Evolutionary conservation across 37 sponge, comb jelly and placozoan species (phyloP).

Genomic region (Oscarella lobularis): DNA sequence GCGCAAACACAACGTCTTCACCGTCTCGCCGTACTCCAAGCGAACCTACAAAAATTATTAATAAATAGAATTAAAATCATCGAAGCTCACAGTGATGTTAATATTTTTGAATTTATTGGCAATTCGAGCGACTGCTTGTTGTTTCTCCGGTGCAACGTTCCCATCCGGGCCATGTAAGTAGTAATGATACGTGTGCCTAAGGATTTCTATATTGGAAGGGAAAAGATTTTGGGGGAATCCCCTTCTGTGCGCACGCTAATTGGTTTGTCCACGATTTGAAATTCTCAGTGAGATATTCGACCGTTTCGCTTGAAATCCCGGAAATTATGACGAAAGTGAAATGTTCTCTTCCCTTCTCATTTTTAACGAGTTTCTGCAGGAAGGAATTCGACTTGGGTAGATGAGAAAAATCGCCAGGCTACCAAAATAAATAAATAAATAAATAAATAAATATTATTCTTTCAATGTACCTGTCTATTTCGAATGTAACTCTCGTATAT

Average conservation of each 20-base stretch:
- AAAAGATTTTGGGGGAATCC: too few relatives aligned
- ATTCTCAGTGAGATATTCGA: background rate
- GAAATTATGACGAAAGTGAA: background rate
- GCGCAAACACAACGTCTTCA: background rate
- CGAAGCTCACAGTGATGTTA: background rate
- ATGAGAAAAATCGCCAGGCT: background rate
- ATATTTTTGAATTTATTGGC: background rate
- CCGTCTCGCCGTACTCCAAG: background rate
- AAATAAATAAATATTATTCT: too few relatives aligned
- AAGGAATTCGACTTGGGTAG: background rate
- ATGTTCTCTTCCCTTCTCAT: background rate
- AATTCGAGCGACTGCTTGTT: background rate
- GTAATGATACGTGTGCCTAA: constrained; percentile 6
- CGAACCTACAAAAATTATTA: background rate
- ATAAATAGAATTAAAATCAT: background rate
- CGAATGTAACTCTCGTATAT: background rate
- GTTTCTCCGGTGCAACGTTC: constrained; percentile 1
- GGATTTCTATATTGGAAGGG: too few relatives aligned
- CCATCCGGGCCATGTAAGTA: constrained; percentile 3
- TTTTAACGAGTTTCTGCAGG: background rate
- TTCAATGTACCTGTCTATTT: background rate
- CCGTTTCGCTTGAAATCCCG: background rate
- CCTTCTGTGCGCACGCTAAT: background rate
- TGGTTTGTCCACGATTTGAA: background rate
- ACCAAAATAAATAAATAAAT: background rate